Percentiles rank a stretch among this genome's conserved stretches.
These are phyloP conservation scores for Chaetoderma sp. DNA, from an alignment of 2,888 invertebrate species.

Conservation along the genomic window DNA sequence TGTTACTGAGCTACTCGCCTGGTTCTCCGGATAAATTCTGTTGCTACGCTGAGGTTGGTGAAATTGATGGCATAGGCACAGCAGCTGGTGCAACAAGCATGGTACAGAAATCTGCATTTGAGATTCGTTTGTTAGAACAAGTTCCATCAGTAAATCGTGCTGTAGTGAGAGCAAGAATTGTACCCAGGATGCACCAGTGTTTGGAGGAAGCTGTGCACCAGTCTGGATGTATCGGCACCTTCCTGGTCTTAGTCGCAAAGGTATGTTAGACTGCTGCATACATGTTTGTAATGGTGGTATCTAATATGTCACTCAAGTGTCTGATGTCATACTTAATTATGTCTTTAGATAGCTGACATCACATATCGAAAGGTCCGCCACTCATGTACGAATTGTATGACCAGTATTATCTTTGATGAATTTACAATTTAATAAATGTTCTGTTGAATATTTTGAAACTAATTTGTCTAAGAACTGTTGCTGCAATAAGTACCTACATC, in stretches of 20 bases:
- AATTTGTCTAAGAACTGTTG: too few relatives aligned
- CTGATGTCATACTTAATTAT: too few relatives aligned
- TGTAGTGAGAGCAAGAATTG: conserved; percentile 41
- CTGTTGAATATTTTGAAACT: too few relatives aligned
- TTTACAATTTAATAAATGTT: too few relatives aligned
- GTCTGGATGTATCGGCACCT: conserved; percentile 59
- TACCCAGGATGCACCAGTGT: conserved; percentile 39
- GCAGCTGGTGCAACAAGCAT: conserved; percentile 19
- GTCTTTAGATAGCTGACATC: too few relatives aligned
- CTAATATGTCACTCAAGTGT: too few relatives aligned
- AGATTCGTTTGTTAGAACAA: conserved; percentile 47
- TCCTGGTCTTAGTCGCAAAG: conserved; percentile 64
- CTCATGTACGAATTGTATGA: too few relatives aligned
- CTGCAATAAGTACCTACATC: too few relatives aligned
- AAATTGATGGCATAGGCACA: not conserved
- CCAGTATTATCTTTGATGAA: too few relatives aligned
- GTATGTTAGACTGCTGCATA: too few relatives aligned
- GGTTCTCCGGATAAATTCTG: conserved; percentile 29
- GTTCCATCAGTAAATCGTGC: conserved; percentile 39
- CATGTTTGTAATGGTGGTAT: too few relatives aligned
- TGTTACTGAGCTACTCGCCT: conserved; percentile 40
- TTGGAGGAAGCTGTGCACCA: conserved; percentile 55
- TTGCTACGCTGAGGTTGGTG: conserved; percentile 12
- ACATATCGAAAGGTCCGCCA: too few relatives aligned
- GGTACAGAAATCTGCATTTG: conserved; percentile 5